Percentiles rank a stretch among this genome's conserved stretches.
phyloP scores from a whole-genome alignment of 2,888 invertebrate genomes.

The Gymnoscelis rufifasciata region DNA sequence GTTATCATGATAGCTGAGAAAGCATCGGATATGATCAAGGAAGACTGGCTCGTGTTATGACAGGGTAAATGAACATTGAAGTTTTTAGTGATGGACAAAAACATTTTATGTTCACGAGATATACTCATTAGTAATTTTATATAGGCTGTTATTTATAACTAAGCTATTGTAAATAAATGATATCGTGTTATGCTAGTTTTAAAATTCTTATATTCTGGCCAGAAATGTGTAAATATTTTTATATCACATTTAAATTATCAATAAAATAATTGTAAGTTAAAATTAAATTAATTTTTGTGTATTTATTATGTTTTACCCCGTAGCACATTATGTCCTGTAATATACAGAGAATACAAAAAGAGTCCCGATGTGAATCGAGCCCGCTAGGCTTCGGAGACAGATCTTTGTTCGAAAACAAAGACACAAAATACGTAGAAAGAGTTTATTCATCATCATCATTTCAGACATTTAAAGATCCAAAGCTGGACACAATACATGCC shows the following conservation, averaged over 20 bases:
- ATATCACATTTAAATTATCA: too few relatives aligned
- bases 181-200: conserved; percentile 7
- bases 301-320: too few relatives aligned
- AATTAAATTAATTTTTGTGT: too few relatives aligned
- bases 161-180: conserved; percentile 27
- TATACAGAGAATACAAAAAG: too few relatives aligned
- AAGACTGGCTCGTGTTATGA: conserved; percentile 86
- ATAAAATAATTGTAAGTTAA: background rate
- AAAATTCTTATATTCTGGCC: conserved; percentile 15
- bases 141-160: conserved; percentile 23
- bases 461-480: too few relatives aligned
- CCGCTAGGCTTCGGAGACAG: too few relatives aligned
- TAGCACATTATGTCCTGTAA: too few relatives aligned
- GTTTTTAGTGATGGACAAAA: conserved; percentile 22
- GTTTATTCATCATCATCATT: too few relatives aligned
- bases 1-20: conserved; percentile 95
- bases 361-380: too few relatives aligned
- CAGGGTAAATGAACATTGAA: conserved; percentile 43
- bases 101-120: conserved; percentile 21
- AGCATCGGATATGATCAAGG: conserved; percentile 92
- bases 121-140: conserved; percentile 13
- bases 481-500: too few relatives aligned
- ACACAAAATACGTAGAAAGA: too few relatives aligned
- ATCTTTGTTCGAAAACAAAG: too few relatives aligned
- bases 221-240: conserved; percentile 4